Conservation (phyloP, 1,140 invertebrate genomes). For the Metaphire vulgaris region DNA sequence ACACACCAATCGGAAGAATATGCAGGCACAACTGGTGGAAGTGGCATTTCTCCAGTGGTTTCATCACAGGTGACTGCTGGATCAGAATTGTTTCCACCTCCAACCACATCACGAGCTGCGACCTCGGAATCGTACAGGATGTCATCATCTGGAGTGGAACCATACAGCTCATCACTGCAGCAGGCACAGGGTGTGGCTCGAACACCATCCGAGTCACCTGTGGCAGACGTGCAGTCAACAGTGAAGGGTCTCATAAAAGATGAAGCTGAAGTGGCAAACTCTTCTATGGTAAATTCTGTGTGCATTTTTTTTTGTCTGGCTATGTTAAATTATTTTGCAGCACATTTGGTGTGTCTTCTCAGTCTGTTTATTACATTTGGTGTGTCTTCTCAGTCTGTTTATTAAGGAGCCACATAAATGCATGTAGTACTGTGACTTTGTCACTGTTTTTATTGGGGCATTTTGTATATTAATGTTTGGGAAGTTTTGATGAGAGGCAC, state of each 20-base stretch:
- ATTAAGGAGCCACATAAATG: too few species aligned
- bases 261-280: neutral
- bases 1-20: neutral
- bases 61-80: too few species aligned
- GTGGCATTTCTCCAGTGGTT: neutral
- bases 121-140: neutral
- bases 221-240: neutral
- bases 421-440: too few species aligned
- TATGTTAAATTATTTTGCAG: too few species aligned
- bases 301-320: too few species aligned
- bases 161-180: neutral
- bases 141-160: neutral
- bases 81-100: neutral
- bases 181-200: neutral
- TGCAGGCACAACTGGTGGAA: neutral
- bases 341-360: too few species aligned
- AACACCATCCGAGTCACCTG: neutral
- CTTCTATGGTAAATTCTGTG: neutral
- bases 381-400: too few species aligned
- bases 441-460: too few species aligned
- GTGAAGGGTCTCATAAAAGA: neutral
- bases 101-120: neutral
- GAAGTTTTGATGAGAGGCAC: too few species aligned
- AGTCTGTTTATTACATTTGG: too few species aligned
- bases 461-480: too few species aligned